These are phyloP conservation scores for Coronaproctus castanopsis DNA, from an alignment of 2,888 invertebrate species.

Conservation along the genomic window DNA sequence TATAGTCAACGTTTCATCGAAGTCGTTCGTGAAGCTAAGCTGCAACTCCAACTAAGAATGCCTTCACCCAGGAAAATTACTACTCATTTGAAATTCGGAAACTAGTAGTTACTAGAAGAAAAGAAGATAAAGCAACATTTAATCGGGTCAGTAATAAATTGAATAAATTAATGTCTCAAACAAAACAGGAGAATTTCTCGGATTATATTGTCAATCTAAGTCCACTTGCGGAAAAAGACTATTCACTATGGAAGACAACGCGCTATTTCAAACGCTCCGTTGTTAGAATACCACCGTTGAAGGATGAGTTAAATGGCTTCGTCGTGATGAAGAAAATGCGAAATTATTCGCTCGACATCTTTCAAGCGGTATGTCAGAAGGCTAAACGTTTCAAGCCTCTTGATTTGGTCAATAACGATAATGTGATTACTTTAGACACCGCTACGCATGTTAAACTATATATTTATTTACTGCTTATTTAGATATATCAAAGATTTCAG, in stretches of 20 bases:
- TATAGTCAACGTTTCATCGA: background rate
- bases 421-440: too few relatives aligned
- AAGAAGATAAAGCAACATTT: background rate
- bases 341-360: background rate
- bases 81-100: background rate
- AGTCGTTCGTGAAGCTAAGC: background rate
- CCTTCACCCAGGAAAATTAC: background rate
- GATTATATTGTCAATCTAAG: background rate
- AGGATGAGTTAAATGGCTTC: background rate
- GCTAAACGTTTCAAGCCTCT: too few relatives aligned
- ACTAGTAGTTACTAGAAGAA: background rate
- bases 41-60: background rate
- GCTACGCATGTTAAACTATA: too few relatives aligned
- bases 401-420: too few relatives aligned
- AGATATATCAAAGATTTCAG: too few relatives aligned
- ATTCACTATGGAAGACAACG: background rate
- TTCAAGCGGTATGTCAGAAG: too few relatives aligned
- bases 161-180: background rate
- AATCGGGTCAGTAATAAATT: background rate
- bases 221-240: background rate
- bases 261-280: background rate
- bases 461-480: too few relatives aligned
- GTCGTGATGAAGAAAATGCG: background rate
- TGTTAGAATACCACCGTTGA: too few relatives aligned
- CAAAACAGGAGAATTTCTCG: background rate